Evolutionary conservation across 2,888 invertebrate species (phyloP).

Genomic region (Oscheius sp.): DNA sequence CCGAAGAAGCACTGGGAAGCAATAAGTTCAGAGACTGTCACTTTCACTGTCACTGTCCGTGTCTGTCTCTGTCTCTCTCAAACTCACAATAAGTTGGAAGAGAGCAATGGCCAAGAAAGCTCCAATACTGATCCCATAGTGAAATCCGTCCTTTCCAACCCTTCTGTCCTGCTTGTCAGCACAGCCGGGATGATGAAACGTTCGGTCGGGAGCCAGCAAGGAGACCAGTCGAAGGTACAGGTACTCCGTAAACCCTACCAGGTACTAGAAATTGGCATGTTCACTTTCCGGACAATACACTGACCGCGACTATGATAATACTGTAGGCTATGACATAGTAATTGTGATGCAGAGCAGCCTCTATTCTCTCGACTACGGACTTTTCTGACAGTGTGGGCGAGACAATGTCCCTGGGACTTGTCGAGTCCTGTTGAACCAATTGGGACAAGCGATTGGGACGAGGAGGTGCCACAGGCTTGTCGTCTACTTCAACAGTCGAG

Average conservation of each 20-base stretch:
- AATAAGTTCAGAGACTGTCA: too few species aligned
- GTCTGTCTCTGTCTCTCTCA: background rate
- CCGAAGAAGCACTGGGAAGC: slow-evolving; percentile 68
- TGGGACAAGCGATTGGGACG: slow-evolving; percentile 40
- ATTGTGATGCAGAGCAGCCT: slow-evolving; percentile 50
- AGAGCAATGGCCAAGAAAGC: slow-evolving; percentile 63
- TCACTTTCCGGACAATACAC: background rate
- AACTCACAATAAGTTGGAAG: slow-evolving; percentile 61
- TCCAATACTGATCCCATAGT: slow-evolving; percentile 64
- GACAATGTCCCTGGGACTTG: background rate
- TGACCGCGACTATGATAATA: slow-evolving; percentile 62
- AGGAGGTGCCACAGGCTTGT: slow-evolving; percentile 48
- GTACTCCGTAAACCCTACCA: slow-evolving; percentile 67
- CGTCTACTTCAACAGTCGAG: slow-evolving; percentile 19
- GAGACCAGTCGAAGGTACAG: slow-evolving; percentile 65
- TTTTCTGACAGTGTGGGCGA: slow-evolving; percentile 12
- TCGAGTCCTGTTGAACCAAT: background rate
- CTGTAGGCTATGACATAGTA: slow-evolving; percentile 66
- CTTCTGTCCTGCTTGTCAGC: slow-evolving; percentile 55
- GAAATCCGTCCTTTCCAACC: slow-evolving; percentile 64
- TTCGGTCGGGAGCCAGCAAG: slow-evolving; percentile 57
- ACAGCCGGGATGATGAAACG: slow-evolving; percentile 60
- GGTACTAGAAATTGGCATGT: slow-evolving; percentile 56
- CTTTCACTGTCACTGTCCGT: too few species aligned
- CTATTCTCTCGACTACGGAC: slow-evolving; percentile 44